phyloP scores from a whole-genome alignment of 2,888 invertebrate species.

The Osedax fenrisi region DNA sequence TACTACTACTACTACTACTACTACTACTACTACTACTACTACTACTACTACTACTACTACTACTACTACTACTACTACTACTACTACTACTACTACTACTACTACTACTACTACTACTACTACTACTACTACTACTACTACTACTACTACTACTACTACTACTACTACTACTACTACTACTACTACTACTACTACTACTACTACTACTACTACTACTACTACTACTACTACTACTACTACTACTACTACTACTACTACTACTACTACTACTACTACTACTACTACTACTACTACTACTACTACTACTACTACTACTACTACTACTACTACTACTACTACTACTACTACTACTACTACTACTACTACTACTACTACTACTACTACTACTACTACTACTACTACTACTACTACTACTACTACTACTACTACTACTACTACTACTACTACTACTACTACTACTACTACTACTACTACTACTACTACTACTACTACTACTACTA shows the following conservation, averaged over 20 bases:
- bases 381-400: not conserved
- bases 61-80: not conserved
- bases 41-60: not conserved
- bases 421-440: not conserved
- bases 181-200: not conserved
- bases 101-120: not conserved
- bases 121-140: not conserved
- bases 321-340: not conserved
- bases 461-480: not conserved
- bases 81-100: not conserved
- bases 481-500: not conserved
- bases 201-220: not conserved
- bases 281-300: not conserved
- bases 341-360: not conserved
- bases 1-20: not conserved
- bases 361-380: not conserved
- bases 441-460: not conserved
- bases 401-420: not conserved
- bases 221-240: not conserved
- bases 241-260: not conserved
- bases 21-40: not conserved
- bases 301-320: not conserved
- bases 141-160: not conserved
- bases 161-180: not conserved
- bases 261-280: not conserved